Percentiles rank a stretch among this genome's conserved stretches.
phyloP scores from a whole-genome alignment of 1,140 invertebrate genomes.

The silkworm (Bombyx mori) region ASM3026992v2 NC_085117.1:20124001-20124500 shows the following conservation, averaged over 20 bases:
- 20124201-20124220: not conserved
- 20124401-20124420: constrained; percentile 30
- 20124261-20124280: not conserved
- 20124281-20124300: not conserved
- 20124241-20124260: not conserved
- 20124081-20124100: too few species aligned
- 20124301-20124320: not conserved
- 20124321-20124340: not conserved
- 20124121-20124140: too few species aligned
- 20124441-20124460: constrained; percentile 42
- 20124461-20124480: constrained; percentile 25
- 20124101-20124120: too few species aligned
- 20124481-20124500: constrained; percentile 1
- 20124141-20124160: not conserved
- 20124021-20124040: too few species aligned
- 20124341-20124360: not conserved
- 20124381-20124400: constrained; percentile 45
- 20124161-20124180: not conserved
- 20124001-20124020: too few species aligned
- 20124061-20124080: too few species aligned
- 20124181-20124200: not conserved
- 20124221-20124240: not conserved
- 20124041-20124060: too few species aligned
- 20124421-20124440: constrained; percentile 35
- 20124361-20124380: constrained; percentile 38